These are phyloP conservation scores for Lacanobia wlatinum DNA, from an alignment of 2,888 invertebrate species.

Conservation along the genomic window DNA sequence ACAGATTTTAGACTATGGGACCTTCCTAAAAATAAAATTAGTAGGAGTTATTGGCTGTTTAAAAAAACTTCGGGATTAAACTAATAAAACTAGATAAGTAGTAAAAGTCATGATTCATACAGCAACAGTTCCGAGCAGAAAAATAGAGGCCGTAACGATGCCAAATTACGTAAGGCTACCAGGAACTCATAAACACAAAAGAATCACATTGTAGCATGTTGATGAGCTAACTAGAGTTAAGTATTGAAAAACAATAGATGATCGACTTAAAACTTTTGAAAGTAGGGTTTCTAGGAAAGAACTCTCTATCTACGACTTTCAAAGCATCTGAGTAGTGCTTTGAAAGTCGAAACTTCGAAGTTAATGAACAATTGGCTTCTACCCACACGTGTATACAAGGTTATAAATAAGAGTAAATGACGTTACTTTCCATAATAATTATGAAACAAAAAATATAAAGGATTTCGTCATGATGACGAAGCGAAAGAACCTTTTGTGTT, in stretches of 20 bases:
- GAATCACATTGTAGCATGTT: neutral
- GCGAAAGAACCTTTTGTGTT: conserved; percentile 10
- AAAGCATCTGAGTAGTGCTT: no score
- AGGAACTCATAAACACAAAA: conserved; percentile 39
- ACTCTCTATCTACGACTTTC: conserved; percentile 31
- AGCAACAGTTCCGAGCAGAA: neutral
- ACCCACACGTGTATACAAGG: conserved; percentile 29
- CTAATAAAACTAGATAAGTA: neutral
- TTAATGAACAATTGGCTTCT: conserved; percentile 38
- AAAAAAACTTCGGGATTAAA: neutral
- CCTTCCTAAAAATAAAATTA: neutral
- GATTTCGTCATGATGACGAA: conserved; percentile 31
- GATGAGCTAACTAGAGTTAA: conserved; percentile 5
- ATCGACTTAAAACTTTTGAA: conserved; percentile 14
- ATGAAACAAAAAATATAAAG: conserved; percentile 31
- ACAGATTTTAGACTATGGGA: neutral
- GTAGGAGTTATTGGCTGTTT: no score
- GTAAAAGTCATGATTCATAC: neutral
- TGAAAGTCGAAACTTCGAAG: conserved; percentile 12
- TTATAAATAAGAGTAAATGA: conserved; percentile 33
- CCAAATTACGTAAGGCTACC: conserved; percentile 29
- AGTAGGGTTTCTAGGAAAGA: conserved; percentile 47
- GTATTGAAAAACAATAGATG: conserved; percentile 34
- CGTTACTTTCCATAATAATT: conserved; percentile 37
- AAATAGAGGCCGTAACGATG: neutral